Percentiles rank a stretch among this genome's conserved stretches.
Conservation (phyloP, 2,888 invertebrate species). For the Itoplectis maculator region DNA sequence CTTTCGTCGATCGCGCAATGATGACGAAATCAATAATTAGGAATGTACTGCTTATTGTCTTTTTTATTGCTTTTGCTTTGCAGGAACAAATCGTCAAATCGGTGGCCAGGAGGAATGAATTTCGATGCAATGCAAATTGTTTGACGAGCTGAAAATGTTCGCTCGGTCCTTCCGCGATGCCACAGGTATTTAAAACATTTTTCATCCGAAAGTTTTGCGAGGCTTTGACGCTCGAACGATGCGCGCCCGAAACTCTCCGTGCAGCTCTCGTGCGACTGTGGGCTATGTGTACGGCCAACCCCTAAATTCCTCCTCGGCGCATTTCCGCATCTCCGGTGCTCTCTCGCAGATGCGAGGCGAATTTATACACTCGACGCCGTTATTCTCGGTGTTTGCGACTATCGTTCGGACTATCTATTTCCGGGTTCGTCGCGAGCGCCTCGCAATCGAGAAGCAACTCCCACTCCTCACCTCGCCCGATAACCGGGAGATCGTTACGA, state of each 20-base stretch:
- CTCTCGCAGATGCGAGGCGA: background rate
- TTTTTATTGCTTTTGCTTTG: no score
- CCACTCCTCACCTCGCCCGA: no score
- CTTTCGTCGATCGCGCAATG: no score
- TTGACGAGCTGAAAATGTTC: background rate
- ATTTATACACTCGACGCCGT: background rate
- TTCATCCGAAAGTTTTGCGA: background rate
- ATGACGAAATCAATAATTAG: no score
- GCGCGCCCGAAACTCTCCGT: background rate
- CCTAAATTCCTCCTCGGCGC: background rate
- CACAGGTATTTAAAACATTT: background rate
- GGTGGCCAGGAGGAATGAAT: no score
- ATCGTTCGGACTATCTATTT: slow-evolving; percentile 9
- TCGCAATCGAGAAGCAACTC: slow-evolving; percentile 5
- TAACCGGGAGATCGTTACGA: slow-evolving; percentile 35
- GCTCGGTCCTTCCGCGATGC: background rate
- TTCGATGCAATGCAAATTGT: background rate
- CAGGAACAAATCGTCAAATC: no score
- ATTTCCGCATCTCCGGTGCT: background rate
- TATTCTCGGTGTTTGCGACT: slow-evolving; percentile 7
- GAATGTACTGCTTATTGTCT: no score
- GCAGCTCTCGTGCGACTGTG: background rate
- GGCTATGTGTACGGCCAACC: background rate
- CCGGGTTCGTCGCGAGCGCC: background rate
- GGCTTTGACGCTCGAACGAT: background rate